These are phyloP conservation scores for Caenorhabditis zanzibari DNA, from an alignment of 2,888 invertebrate genomes.

Conservation along the genomic window DNA sequence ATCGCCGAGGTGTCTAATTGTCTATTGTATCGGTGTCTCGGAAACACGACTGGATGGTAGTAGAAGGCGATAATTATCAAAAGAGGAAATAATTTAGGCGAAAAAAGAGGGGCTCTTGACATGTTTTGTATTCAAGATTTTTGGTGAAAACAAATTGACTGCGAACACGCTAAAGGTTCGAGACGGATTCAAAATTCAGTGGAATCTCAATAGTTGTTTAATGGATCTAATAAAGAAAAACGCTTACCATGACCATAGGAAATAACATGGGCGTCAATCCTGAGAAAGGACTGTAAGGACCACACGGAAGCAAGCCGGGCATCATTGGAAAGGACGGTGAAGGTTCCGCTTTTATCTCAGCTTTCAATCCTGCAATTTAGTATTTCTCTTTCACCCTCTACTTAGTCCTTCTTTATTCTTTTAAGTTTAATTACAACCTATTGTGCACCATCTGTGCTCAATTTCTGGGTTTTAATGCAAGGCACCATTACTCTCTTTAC, in stretches of 20 bases:
- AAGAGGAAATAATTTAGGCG: constrained; percentile 54
- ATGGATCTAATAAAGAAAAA: not conserved
- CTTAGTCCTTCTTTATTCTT: not conserved
- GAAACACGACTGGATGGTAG: constrained; percentile 8
- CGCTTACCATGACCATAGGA: constrained; percentile 62
- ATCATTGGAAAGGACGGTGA: constrained; percentile 68
- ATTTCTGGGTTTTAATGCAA: not conserved
- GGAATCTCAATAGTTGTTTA: too few species aligned
- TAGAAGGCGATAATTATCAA: constrained; percentile 45
- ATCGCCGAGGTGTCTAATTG: constrained; percentile 53
- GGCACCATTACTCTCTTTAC: not conserved
- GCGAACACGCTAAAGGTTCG: constrained; percentile 24
- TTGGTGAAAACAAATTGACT: constrained; percentile 38
- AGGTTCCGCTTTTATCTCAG: constrained; percentile 56
- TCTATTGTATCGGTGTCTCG: constrained; percentile 53
- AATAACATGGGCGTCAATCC: constrained; percentile 52
- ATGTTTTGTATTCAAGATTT: constrained; percentile 46
- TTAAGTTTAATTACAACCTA: not conserved
- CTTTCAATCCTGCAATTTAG: constrained; percentile 43
- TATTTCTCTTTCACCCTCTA: not conserved
- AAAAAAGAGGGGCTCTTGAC: constrained; percentile 55
- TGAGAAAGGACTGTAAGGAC: constrained; percentile 54
- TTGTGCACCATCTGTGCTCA: constrained; percentile 2
- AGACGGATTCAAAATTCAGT: not conserved
- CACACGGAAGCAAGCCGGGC: constrained; percentile 38